These are phyloP conservation scores for Tetranychus piercei DNA, from an alignment of 2,888 invertebrate genomes.

Conservation along the genomic window DNA sequence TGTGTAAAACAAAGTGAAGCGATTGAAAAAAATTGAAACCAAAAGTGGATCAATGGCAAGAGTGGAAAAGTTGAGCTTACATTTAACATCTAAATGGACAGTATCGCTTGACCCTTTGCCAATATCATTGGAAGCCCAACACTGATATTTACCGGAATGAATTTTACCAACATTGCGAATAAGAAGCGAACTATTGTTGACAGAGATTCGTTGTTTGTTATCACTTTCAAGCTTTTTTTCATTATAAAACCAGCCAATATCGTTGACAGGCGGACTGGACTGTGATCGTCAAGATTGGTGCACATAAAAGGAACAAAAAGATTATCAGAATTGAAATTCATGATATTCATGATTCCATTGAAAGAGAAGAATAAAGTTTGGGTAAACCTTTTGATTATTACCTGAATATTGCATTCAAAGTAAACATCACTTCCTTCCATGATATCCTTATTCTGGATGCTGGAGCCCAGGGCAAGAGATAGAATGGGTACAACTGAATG, in stretches of 20 bases:
- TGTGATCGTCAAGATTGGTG: background rate
- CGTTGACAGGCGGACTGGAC: constrained; percentile 63
- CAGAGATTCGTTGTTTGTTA: constrained; percentile 21
- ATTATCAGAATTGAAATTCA: background rate
- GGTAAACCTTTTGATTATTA: background rate
- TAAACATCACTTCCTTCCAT: constrained; percentile 80
- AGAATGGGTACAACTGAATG: constrained; percentile 60
- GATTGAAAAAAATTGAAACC: too few relatives aligned
- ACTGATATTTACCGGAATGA: constrained; percentile 25
- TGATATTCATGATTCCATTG: background rate
- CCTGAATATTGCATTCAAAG: constrained; percentile 70
- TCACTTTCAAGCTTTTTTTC: constrained; percentile 14
- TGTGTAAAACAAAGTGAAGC: too few relatives aligned
- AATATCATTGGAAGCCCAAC: constrained; percentile 24
- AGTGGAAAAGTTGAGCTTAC: constrained; percentile 48
- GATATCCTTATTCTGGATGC: constrained; percentile 63
- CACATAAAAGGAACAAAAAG: background rate
- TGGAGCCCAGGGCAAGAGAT: constrained; percentile 57
- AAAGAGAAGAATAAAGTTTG: background rate
- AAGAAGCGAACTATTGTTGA: constrained; percentile 25
- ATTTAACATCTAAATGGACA: constrained; percentile 59
- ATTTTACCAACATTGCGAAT: constrained; percentile 24
- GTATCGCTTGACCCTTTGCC: constrained; percentile 30
- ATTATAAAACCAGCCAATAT: constrained; percentile 49
- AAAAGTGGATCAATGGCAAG: too few relatives aligned